Evolutionary conservation across 2,888 invertebrate genomes (phyloP).

Genomic region (Schrankia costaestrigalis): DNA sequence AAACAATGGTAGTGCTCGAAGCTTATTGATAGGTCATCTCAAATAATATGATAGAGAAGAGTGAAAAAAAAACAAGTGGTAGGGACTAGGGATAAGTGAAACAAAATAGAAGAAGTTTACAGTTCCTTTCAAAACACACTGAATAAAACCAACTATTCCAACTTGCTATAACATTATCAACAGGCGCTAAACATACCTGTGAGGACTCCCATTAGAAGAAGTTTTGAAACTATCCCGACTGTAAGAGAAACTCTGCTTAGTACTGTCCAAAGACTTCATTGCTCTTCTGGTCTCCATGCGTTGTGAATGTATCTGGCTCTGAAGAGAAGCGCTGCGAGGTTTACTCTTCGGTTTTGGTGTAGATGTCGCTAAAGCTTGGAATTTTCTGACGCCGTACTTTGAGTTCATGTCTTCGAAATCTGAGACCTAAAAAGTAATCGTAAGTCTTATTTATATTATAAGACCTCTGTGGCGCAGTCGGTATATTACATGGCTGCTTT

Average conservation of each 20-base stretch:
- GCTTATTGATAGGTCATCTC: too few species aligned
- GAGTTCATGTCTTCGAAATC: constrained; percentile 65
- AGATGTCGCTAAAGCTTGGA: constrained; percentile 50
- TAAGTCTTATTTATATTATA: background rate
- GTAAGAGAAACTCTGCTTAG: constrained; percentile 33
- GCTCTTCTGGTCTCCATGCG: constrained; percentile 23
- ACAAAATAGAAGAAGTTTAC: too few species aligned
- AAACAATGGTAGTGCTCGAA: too few species aligned
- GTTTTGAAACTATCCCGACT: constrained; percentile 52
- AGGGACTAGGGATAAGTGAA: too few species aligned
- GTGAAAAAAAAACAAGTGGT: too few species aligned
- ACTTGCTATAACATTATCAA: too few species aligned
- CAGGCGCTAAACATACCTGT: constrained; percentile 25
- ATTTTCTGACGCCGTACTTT: constrained; percentile 52
- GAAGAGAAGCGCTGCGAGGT: constrained; percentile 49
- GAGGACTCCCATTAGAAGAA: constrained; percentile 42
- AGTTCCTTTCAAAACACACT: too few species aligned
- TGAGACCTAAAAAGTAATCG: constrained; percentile 47
- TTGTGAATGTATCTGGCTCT: constrained; percentile 32
- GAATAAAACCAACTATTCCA: too few species aligned
- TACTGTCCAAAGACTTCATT: constrained; percentile 28
- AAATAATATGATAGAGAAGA: too few species aligned
- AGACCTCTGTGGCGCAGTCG: too few species aligned
- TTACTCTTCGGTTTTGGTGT: constrained; percentile 51
- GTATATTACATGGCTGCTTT: too few species aligned